A percentile compares a stretch with the other conserved stretches of the same genome.
Conservation (phyloP, 2,888 invertebrate genomes). For the Clunio marinus region DNA sequence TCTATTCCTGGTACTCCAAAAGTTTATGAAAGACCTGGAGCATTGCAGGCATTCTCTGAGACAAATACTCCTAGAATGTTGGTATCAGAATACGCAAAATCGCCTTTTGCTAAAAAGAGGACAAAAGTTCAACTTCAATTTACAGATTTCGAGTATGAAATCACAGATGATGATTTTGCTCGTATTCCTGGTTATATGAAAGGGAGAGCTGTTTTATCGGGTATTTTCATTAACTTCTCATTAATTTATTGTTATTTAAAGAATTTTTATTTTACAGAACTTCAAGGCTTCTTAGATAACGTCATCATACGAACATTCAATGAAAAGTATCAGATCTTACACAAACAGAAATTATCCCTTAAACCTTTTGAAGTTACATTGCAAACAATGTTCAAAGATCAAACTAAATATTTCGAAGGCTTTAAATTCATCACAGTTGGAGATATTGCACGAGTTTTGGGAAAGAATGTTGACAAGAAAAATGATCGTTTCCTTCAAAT, state of each 20-base stretch:
- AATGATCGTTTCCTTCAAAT: constrained; percentile 14
- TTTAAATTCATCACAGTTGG: constrained; percentile 21
- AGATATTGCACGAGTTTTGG: constrained; percentile 14
- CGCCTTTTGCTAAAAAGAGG: background rate
- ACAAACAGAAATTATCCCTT: background rate
- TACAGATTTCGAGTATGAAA: background rate
- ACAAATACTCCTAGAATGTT: background rate
- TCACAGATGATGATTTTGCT: background rate
- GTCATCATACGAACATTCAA: constrained; percentile 15
- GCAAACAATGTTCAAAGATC: constrained; percentile 8
- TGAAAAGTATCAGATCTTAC: background rate
- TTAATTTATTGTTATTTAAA: no score
- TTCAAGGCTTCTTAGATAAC: constrained; percentile 23
- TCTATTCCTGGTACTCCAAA: background rate
- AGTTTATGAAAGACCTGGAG: background rate
- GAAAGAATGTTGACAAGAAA: constrained; percentile 18
- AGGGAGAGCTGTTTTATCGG: background rate
- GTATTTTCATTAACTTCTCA: no score
- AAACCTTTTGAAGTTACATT: background rate
- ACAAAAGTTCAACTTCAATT: background rate
- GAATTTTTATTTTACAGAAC: no score
- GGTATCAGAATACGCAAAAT: background rate
- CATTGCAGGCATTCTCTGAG: background rate
- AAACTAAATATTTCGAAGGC: background rate
- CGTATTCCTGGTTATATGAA: constrained; percentile 8